Conservation (phyloP, 2,113 vertebrate species). For the Tautogolabrus adspersus region DNA sequence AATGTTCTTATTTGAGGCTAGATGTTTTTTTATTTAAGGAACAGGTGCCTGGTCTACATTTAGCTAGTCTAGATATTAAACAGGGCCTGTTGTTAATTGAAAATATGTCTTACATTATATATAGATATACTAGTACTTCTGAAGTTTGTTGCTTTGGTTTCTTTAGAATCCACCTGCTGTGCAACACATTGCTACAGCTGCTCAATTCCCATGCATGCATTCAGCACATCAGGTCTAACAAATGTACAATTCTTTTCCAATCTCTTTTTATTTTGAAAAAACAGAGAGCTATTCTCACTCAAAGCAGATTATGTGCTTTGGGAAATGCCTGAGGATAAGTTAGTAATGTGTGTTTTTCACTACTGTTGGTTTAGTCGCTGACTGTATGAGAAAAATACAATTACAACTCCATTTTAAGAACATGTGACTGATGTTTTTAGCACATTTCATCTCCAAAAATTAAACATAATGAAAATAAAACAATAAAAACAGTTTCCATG, state of each 20-base stretch:
- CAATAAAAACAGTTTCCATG: not conserved
- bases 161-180: not conserved
- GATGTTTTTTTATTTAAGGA: too few relatives aligned
- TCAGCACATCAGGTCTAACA: constrained; percentile 11
- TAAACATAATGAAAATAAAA: too few relatives aligned
- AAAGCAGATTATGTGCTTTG: constrained; percentile 75
- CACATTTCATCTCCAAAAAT: too few relatives aligned
- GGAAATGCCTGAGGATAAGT: constrained; percentile 66
- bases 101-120: too few relatives aligned
- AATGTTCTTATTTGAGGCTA: too few relatives aligned
- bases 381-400: constrained; percentile 13
- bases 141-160: not conserved
- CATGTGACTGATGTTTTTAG: not conserved
- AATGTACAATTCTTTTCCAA: constrained; percentile 35
- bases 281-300: constrained; percentile 37
- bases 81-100: too few relatives aligned
- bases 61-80: too few relatives aligned
- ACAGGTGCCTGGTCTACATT: too few relatives aligned
- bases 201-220: not conserved
- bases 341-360: constrained; percentile 42
- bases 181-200: not conserved
- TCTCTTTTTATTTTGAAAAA: constrained; percentile 25
- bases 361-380: constrained; percentile 40
- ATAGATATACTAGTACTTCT: not conserved
- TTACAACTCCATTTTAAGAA: constrained; percentile 1